Conservation (phyloP, 2,888 invertebrate genomes). For the Andrena chrysosceles region DNA sequence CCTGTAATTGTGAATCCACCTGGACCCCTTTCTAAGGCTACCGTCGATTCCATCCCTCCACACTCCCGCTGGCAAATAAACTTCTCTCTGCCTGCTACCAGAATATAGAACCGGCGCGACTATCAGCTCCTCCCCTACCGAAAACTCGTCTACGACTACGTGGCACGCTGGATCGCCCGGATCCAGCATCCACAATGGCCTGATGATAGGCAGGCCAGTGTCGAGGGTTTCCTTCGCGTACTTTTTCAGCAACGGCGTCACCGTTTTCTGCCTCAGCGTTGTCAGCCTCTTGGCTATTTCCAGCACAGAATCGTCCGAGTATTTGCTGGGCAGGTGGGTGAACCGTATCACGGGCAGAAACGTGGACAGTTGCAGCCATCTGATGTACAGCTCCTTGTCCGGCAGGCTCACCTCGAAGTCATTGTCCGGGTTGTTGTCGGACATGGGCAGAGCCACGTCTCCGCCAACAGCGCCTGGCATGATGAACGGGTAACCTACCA, state of each 20-base stretch:
- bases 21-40: slow-evolving; percentile 93
- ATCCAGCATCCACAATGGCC: slow-evolving; percentile 96
- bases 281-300: slow-evolving; percentile 92
- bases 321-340: slow-evolving; percentile 95
- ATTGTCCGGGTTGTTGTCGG: slow-evolving; percentile 89
- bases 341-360: slow-evolving; percentile 97
- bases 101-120: slow-evolving; percentile 94
- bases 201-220: slow-evolving; percentile 93
- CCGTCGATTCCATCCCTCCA: slow-evolving; percentile 97
- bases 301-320: slow-evolving; percentile 91
- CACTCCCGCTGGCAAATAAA: slow-evolving; percentile 95
- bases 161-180: slow-evolving; percentile 92
- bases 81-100: slow-evolving; percentile 90
- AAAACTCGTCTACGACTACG: slow-evolving; percentile 93
- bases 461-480: slow-evolving; percentile 98
- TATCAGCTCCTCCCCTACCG: slow-evolving; percentile 95
- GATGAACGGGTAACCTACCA: slow-evolving; percentile 96
- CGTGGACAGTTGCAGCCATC: slow-evolving; percentile 95
- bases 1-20: slow-evolving; percentile 95
- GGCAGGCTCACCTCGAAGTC: slow-evolving; percentile 92
- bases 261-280: slow-evolving; percentile 90
- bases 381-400: slow-evolving; percentile 92
- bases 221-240: slow-evolving; percentile 92
- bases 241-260: slow-evolving; percentile 91
- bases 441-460: slow-evolving; percentile 89